These are phyloP conservation scores for Antedon mediterranea DNA, from an alignment of 53 echinoderm and acorn worm genomes.

Conservation along the genomic window DNA sequence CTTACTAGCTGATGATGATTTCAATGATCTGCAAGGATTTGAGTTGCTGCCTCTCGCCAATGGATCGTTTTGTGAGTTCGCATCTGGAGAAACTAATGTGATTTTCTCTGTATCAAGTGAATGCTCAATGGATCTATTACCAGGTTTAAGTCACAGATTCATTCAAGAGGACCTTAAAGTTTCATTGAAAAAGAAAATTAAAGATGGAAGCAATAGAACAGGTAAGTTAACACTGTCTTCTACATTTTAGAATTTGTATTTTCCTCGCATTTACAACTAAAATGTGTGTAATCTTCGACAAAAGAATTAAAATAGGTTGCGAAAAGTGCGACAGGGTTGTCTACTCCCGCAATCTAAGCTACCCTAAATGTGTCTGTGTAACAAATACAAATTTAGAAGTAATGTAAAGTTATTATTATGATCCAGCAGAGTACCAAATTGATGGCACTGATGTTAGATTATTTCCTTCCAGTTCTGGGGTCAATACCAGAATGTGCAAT, in stretches of 20 bases:
- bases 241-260: too few species aligned
- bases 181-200: background rate
- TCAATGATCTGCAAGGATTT: slow-evolving; percentile 22
- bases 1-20: slow-evolving; percentile 14
- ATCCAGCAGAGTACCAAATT: too few species aligned
- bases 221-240: background rate
- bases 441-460: too few species aligned
- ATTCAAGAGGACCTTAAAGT: slow-evolving; percentile 2
- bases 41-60: slow-evolving; percentile 21
- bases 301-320: too few species aligned
- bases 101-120: slow-evolving; percentile 9
- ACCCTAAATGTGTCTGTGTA: too few species aligned
- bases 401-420: too few species aligned
- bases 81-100: background rate
- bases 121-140: slow-evolving; percentile 22
- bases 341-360: too few species aligned
- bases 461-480: too few species aligned
- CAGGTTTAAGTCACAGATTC: slow-evolving; percentile 15
- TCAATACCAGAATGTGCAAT: too few species aligned
- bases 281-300: slow-evolving; percentile 18
- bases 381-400: too few species aligned
- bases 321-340: too few species aligned
- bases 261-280: too few species aligned
- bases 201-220: background rate
- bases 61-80: slow-evolving; percentile 15